Conservation (phyloP, 2,113 vertebrate genomes). For the Butorides virescens region DNA sequence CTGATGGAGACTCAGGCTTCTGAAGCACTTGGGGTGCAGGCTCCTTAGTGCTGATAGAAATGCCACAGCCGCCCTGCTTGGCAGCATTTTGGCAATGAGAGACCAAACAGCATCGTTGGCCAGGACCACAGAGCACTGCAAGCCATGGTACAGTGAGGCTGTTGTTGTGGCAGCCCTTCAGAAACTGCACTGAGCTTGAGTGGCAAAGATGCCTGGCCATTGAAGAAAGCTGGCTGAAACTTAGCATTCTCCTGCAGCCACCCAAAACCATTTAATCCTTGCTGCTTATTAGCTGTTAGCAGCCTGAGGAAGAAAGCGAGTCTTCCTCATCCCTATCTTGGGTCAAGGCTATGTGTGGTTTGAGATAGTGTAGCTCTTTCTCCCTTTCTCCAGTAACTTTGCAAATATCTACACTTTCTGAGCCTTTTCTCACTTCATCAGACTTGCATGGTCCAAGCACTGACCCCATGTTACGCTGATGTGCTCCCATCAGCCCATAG, state of each 20-base stretch:
- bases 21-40: background rate
- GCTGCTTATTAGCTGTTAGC: background rate
- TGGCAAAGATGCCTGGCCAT: background rate
- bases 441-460: background rate
- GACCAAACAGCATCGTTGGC: background rate
- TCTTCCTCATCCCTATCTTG: background rate
- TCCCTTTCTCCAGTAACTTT: background rate
- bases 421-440: background rate
- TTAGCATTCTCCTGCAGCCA: background rate
- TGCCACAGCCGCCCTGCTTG: background rate
- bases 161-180: background rate
- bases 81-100: background rate
- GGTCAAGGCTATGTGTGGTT: background rate
- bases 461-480: rapidly evolving
- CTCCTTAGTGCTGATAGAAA: background rate
- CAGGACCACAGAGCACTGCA: background rate
- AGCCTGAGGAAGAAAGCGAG: background rate
- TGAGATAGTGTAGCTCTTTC: background rate
- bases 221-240: background rate
- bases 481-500: background rate
- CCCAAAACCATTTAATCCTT: background rate
- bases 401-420: background rate
- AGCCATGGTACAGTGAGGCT: background rate
- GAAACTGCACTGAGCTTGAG: background rate
- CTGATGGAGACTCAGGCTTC: background rate